Evolutionary conservation across 2,888 invertebrate genomes (phyloP), one percentile per base, ranked within the genome.

Genomic region (Orthonevra nobilis): DNA sequence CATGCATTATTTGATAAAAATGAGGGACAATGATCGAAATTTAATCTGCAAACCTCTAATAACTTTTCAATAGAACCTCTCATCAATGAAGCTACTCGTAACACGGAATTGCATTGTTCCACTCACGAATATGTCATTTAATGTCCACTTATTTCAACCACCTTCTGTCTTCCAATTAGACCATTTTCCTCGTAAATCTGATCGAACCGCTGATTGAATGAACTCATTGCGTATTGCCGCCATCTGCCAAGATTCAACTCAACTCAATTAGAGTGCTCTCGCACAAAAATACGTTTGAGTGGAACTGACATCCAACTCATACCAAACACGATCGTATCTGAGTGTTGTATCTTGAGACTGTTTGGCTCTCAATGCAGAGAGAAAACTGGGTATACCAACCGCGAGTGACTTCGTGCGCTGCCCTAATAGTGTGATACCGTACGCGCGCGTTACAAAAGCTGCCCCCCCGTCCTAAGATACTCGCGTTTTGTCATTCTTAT

Each of bases 391-490:
- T 68, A 68, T 54, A 68, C 54, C 40, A 68, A 68, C 28, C 48
- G 28, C 72, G 79, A 79, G 72, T 79, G 79, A 68, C 68, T 77
- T 73, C 61, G 61, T 79, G 66, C 68, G 61, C 73, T 61, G 73
- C 61, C 79, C 66, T 66, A 73, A 72, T 79, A 79, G 79, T 79
- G 66, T 79, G 72, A 68, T 73, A 72, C 48, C 73, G 66, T 73
- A 79, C 79, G 79, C 73, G 79, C 79, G 73, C 79, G 66, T 72
- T 79, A 73, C 79, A 66, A 66, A 79, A 79, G 40, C 64, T 48
- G 52, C 54, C 72, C 68, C 64, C 61, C 70, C 50, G 61, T 58
- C 10, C 36, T 44, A 15, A 30, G 26, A 46, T 46, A 44, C 34
- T 42, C 34, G 60, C 30, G 52, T 77, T 44, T 56, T 70, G 68